Evolutionary conservation across 2,797 vertebrate genomes (phyloP), one percentile per base, ranked within the genome.

Genomic region (Liparis tanakae): DNA sequence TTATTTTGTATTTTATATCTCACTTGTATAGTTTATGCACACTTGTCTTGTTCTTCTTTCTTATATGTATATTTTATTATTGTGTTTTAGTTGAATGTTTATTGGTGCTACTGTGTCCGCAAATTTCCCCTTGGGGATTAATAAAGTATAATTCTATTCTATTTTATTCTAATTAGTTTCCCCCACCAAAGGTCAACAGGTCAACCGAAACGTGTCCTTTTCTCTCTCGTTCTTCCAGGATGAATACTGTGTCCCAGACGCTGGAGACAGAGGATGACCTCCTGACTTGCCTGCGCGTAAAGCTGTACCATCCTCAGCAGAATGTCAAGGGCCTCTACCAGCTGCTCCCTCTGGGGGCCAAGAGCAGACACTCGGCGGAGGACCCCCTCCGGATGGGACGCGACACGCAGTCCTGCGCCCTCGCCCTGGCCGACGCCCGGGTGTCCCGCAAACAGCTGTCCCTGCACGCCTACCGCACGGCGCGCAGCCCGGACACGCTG

Each of bases 381-480:
- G 95, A 96, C 10, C 41, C 69, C 2, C 79, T 97, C 68, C 92
- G 88, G 71, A 91, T 99, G 30, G 97, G 98, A 7, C 94, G 96
- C 0, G 96, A 97, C 1, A 56, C 85, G 14, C 92, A 81, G 6
- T 0, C 79, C 62, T 98, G 97, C 88, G 84, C 1, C 18, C 96
- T 96, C 17, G 64, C 56, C 30, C 83, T 99, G 56, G n/a, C 76
- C 0, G 97, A 98, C 74, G 66, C 55, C 0, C 90, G 91, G 4
- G 96, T 96, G 67, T 99, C 98, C 46, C 94, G 95, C 18, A 84
- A 96, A 69, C 97, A 98, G 90, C 94, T 99, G 79, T 81, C 89
- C 7, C 5, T 99, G 67, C 91, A 95, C 0, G 93, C 96, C 1
- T 98, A 96, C 89, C 95, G 92, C 53, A 89, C 82, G 0, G 85